A percentile compares a stretch with the other conserved stretches of the same genome.
These are phyloP conservation scores for Vulpes lagopus DNA, from an alignment of 2,113 vertebrate genomes.

Conservation along the genomic window DNA sequence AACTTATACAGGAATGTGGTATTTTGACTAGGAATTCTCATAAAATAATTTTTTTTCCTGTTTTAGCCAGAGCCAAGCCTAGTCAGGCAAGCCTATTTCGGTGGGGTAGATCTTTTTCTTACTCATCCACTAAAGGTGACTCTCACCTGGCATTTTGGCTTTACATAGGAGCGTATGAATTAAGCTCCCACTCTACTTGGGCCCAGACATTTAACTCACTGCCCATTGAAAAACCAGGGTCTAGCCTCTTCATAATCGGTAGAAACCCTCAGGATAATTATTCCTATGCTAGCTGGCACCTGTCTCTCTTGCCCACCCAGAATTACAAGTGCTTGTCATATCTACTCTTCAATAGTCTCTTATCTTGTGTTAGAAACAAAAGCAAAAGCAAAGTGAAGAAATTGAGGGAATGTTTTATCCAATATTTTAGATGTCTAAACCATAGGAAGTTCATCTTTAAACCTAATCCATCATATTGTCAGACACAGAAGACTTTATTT, in stretches of 20 bases:
- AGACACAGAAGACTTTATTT: constrained; percentile 31
- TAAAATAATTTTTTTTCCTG: not conserved
- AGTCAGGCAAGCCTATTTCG: not conserved
- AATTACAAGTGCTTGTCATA: not conserved
- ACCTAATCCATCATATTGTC: constrained; percentile 4
- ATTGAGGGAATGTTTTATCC: not conserved
- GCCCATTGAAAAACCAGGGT: not conserved
- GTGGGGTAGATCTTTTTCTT: not conserved
- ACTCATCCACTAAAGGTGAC: not conserved
- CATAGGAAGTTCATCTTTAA: constrained; percentile 17
- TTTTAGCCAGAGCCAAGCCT: not conserved
- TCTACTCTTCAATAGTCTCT: not conserved
- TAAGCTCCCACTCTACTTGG: not conserved
- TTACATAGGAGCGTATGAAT: not conserved
- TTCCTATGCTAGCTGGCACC: not conserved
- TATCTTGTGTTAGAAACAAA: constrained; percentile 34
- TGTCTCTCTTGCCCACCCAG: too few relatives aligned
- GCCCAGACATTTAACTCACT: not conserved
- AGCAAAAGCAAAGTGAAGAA: not conserved
- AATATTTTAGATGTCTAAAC: constrained; percentile 19
- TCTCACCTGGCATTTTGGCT: not conserved
- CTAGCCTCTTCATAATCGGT: not conserved
- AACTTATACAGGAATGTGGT: not conserved
- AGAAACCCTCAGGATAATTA: not conserved
- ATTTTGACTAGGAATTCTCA: not conserved